Evolutionary conservation across 2,113 vertebrate species (phyloP).

Genomic region (Anoplopoma fimbria): DNA sequence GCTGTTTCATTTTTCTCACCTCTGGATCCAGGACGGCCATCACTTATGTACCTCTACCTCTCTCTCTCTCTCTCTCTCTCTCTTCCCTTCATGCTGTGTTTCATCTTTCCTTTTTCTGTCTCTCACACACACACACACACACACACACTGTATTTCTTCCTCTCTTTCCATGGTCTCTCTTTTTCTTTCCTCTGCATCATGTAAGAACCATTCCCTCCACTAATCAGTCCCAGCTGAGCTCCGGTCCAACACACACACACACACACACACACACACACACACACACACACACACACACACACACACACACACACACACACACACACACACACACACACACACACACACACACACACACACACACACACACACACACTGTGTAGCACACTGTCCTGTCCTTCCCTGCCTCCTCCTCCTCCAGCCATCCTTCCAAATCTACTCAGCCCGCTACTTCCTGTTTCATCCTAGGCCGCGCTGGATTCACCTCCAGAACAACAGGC

Average conservation of each 20-base stretch:
- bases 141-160: not conserved
- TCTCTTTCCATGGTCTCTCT: not conserved
- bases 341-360: not conserved
- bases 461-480: not conserved
- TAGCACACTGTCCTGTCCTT: constrained; percentile 37
- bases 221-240: constrained; percentile 63
- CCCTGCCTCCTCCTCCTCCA: not conserved
- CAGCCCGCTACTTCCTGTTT: not conserved
- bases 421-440: not conserved
- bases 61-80: not conserved
- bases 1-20: constrained; percentile 59
- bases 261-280: constrained; percentile 22
- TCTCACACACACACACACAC: not conserved
- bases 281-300: not conserved
- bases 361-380: not conserved
- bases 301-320: not conserved
- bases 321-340: not conserved
- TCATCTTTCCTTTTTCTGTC: constrained; percentile 10
- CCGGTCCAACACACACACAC: constrained; percentile 13
- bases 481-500: constrained; percentile 9
- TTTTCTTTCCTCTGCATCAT: constrained; percentile 33
- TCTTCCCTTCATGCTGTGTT: not conserved
- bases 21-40: constrained; percentile 37
- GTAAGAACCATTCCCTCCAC: constrained; percentile 22
- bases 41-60: not conserved